Evolutionary conservation across 2,113 vertebrate species (phyloP), one percentile per base, ranked within the genome.

Genomic region (Numenius arquata): DNA sequence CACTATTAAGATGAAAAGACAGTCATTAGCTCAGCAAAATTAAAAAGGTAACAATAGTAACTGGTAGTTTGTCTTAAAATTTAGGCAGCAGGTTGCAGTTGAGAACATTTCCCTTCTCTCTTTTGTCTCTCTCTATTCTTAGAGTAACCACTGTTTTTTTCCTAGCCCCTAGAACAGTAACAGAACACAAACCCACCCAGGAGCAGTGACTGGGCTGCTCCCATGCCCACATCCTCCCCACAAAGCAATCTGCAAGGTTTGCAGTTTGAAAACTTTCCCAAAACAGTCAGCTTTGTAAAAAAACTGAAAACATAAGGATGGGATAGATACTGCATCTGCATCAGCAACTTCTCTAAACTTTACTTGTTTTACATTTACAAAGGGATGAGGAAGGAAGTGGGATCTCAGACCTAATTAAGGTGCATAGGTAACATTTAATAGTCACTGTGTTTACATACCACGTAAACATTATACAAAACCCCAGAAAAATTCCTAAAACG

Each of bases 1-100:
- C 99, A 55, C 99, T 99, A 92, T 96, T 68, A 93, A 89, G 91
- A 97, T 94, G 61, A 91, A 96, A 73, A 87, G 92, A 78, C 17
- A 83, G 29, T 76, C 77, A 47, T 95, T 88, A 89, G 75, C 70
- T 95, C 63, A 70, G 19, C 36, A 94, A 68, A 75, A 61, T 52
- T 18, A 6, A 41, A 68, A 48, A 83, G 13, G 7, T 48, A 91
- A 55, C 40, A n/a, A 34, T 30, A 62, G 74, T n/a, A 80, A 62
- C 10, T 27, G 32, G 50, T 7, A 63, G 9, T 20, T 62, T 75
- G 36, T 66, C n/a, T 79, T 70, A 47, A 79, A 94, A 59, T 58
- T 75, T 29, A 93, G 68, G 65, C 22, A 71, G 16, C 1, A 0
- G 34, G 55, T 2, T 27, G 26, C 38, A 88, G 8, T 2, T 53